Percentiles rank a stretch among this genome's conserved stretches.
phyloP scores from a whole-genome alignment of 23 tunicate genomes.

The Oikopleura albicans region DNA sequence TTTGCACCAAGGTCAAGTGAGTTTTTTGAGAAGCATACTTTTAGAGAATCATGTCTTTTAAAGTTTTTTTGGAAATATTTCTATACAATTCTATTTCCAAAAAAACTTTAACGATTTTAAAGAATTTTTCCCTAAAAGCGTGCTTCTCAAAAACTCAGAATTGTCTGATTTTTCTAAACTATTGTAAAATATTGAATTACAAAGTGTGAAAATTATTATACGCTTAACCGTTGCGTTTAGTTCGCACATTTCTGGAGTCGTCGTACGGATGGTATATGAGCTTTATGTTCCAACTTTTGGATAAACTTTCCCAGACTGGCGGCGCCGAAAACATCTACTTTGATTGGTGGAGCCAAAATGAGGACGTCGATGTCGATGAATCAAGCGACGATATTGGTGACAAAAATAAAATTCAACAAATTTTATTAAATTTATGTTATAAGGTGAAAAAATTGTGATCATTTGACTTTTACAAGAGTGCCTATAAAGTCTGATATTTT shows the following conservation, averaged over 20 bases:
- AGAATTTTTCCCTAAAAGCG: too few relatives aligned
- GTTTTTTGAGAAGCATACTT: too few relatives aligned
- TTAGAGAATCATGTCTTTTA: neutral
- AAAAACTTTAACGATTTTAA: too few relatives aligned
- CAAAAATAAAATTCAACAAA: neutral
- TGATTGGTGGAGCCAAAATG: conserved; percentile 7
- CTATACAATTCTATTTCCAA: too few relatives aligned
- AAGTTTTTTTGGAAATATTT: too few relatives aligned
- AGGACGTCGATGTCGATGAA: neutral
- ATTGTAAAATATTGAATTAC: too few relatives aligned
- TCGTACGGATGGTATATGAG: conserved; percentile 11
- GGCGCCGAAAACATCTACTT: conserved; percentile 11
- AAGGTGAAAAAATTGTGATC: neutral
- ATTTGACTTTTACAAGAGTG: neutral
- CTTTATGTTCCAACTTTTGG: conserved; percentile 6
- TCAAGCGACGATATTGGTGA: neutral
- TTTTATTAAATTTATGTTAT: conserved; percentile 3
- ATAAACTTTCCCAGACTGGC: neutral
- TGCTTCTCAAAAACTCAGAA: too few relatives aligned
- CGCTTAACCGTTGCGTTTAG: too few relatives aligned
- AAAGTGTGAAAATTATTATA: too few relatives aligned
- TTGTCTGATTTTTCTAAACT: too few relatives aligned
- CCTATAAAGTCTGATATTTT: too few relatives aligned
- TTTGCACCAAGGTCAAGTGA: too few relatives aligned
- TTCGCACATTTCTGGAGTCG: neutral